These are phyloP conservation scores for Latheticus oryzae DNA, from an alignment of 2,888 invertebrate genomes.

Conservation along the genomic window DNA sequence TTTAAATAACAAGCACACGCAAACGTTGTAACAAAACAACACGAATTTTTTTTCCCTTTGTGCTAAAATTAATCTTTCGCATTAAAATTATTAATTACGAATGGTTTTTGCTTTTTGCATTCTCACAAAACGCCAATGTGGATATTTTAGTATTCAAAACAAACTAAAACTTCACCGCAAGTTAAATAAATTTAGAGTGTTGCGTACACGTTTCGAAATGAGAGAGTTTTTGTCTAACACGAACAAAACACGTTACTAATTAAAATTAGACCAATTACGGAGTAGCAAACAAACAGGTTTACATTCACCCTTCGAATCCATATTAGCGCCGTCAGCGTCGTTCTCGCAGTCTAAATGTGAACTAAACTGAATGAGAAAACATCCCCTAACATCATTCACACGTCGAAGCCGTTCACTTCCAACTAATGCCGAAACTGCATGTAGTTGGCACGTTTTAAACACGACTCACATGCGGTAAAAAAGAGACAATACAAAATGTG, in stretches of 20 bases:
- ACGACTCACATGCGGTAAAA: conserved; percentile 27
- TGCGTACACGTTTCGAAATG: no score
- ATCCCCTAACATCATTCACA: conserved; percentile 9
- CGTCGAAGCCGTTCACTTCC: conserved; percentile 10
- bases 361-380: conserved; percentile 2
- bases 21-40: no score
- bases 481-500: conserved; percentile 55
- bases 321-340: background rate
- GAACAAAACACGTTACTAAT: conserved; percentile 1
- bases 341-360: background rate
- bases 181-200: no score
- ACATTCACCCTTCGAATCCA: background rate
- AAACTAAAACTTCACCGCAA: conserved; percentile 1
- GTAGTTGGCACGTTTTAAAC: conserved; percentile 19
- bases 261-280: conserved; percentile 7
- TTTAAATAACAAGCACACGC: conserved; percentile 25
- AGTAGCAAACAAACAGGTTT: background rate
- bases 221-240: no score
- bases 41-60: background rate
- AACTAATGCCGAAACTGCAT: conserved; percentile 18
- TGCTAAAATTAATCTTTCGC: background rate
- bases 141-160: conserved; percentile 7
- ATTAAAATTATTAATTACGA: background rate
- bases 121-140: no score
- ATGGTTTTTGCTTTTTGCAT: no score